Evolutionary conservation across 1,140 invertebrate species (phyloP).

Genomic region (Brachionus plicatilis): DNA sequence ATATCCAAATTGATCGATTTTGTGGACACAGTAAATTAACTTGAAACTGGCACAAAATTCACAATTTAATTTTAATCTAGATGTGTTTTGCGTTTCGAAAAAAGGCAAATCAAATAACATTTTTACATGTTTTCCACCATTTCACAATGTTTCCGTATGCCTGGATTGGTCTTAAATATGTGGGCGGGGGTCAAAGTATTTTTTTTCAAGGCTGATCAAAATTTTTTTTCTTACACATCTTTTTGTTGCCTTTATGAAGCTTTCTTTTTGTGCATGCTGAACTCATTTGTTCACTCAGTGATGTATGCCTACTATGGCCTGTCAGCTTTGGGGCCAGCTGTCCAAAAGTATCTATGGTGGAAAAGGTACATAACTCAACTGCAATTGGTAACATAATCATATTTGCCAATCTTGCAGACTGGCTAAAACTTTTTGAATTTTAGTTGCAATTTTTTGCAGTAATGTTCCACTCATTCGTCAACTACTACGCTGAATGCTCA

Average conservation of each 20-base stretch:
- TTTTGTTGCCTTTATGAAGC: not conserved
- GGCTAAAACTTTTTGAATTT: not conserved
- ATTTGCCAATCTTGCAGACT: not conserved
- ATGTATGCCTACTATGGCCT: conserved; percentile 74
- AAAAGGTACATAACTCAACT: conserved; percentile 55
- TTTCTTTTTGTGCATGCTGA: conserved; percentile 57
- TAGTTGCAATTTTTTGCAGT: conserved; percentile 39
- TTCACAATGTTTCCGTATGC: conserved; percentile 55
- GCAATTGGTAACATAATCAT: conserved; percentile 45
- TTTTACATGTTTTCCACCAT: conserved; percentile 68
- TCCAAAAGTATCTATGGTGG: conserved; percentile 57
- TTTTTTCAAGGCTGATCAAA: not conserved
- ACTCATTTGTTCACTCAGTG: conserved; percentile 68
- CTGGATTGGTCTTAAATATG: conserved; percentile 49
- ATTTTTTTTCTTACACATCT: not conserved
- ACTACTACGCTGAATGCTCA: not conserved
- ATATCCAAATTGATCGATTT: conserved; percentile 31
- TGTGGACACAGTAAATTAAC: conserved; percentile 25
- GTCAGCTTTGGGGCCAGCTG: conserved; percentile 59
- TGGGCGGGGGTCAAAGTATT: conserved; percentile 42
- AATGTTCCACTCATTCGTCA: conserved; percentile 29
- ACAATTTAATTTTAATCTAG: not conserved
- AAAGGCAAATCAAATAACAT: conserved; percentile 68
- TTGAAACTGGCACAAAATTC: not conserved
- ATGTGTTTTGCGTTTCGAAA: conserved; percentile 62